These are phyloP conservation scores for Mythimna loreyi DNA, from an alignment of 2,888 invertebrate genomes.

Conservation along the genomic window DNA sequence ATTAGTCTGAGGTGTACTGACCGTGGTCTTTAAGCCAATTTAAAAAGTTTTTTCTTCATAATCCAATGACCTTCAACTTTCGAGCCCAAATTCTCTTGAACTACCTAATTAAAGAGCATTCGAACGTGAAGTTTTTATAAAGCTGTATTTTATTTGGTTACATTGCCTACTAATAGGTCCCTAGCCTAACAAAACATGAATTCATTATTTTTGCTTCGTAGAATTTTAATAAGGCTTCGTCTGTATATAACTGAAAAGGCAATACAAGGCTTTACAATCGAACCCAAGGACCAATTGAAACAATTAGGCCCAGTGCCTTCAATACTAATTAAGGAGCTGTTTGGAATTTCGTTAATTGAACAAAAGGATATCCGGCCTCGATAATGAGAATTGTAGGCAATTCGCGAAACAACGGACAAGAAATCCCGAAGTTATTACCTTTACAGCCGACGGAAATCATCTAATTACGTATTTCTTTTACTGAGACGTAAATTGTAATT, in stretches of 20 bases:
- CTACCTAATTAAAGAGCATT: slow-evolving; percentile 21
- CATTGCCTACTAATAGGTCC: slow-evolving; percentile 6
- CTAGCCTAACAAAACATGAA: slow-evolving; percentile 2
- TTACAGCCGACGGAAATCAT: slow-evolving; percentile 29
- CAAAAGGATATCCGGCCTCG: slow-evolving; percentile 45
- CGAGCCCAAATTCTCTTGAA: not conserved
- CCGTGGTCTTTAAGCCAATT: not conserved
- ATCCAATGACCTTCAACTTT: slow-evolving; percentile 10
- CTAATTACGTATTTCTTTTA: slow-evolving; percentile 33
- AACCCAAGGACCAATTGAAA: slow-evolving; percentile 37
- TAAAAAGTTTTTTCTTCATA: slow-evolving; percentile 5
- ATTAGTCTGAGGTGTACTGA: slow-evolving; percentile 9
- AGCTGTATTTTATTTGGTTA: slow-evolving; percentile 1
- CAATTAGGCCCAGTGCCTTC: slow-evolving; percentile 45
- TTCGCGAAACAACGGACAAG: slow-evolving; percentile 31
- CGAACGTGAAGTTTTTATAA: slow-evolving; percentile 12
- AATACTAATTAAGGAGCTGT: slow-evolving; percentile 43
- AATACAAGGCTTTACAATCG: slow-evolving; percentile 25
- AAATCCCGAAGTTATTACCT: slow-evolving; percentile 30
- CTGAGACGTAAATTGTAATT: slow-evolving; percentile 23
- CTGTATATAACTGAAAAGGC: slow-evolving; percentile 24
- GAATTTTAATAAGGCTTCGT: slow-evolving; percentile 13
- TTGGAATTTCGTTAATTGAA: slow-evolving; percentile 53
- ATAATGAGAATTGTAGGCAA: slow-evolving; percentile 41
- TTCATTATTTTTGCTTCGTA: slow-evolving; percentile 7